Evolutionary conservation across 2,888 invertebrate species (phyloP), one percentile per base, ranked within the genome.

Genomic region (Scaptomyza reducta): DNA sequence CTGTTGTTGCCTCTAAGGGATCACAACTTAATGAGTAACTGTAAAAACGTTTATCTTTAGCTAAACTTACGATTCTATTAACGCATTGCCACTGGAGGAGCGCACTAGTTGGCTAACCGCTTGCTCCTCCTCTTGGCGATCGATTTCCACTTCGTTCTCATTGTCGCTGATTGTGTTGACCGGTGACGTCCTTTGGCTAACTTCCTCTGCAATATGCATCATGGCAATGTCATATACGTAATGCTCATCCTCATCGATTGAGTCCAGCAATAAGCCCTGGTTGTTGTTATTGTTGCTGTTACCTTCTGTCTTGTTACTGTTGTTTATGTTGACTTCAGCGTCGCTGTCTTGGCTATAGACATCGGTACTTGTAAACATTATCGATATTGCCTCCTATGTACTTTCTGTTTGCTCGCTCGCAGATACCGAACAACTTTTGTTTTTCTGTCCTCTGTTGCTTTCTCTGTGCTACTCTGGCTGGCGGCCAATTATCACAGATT

Each of bases 101-200:
- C 80, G 77, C 54, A 89, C 89, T 69, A 90, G 60, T 25, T 90
- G 89, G 27, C 74, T 86, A 25, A 91, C 81, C 10, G 83, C 79
- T 68, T 87, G 77, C 54, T 90, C 89, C 71, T 90, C 90, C 54
- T 86, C 89, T 33, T 74, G 81, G 1, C 77, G 81, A 74, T 90
- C 83, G 33, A 90, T 81, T 64, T 87, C 88, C 67, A 90, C 65
- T 45, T 88, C 91, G 38, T 69, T 67, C 18, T 27, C 50, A 57
- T 61, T 53, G 50, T n/a, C 29, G 10, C 33, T 29, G 7, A 22
- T 13, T 65, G 74, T 25, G 6, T 40, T 57, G 33, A 13, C 45
- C 46, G 51, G 41, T 31, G 46, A 42, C 29, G 55, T 31, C 53
- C 50, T 41, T 14, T 57, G 62, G 29, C 16, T 58, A 44, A 71